Evolutionary conservation across 2,888 invertebrate genomes (phyloP).

Genomic region (Operophtera brumata): DNA sequence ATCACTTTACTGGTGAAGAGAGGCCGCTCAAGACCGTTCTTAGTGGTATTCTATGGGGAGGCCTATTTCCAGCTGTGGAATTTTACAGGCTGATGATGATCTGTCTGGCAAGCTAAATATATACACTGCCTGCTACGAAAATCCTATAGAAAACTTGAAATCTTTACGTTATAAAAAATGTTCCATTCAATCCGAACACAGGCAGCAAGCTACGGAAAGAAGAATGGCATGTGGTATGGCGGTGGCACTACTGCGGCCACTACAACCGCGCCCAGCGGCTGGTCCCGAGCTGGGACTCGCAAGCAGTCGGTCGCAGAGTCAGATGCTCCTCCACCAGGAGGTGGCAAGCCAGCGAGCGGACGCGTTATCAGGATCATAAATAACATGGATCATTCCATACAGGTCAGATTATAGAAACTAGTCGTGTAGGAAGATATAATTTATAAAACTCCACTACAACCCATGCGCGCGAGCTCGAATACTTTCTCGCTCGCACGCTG

Average conservation of each 20-base stretch:
- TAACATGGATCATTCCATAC: constrained; percentile 94
- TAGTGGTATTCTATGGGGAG: too few relatives aligned
- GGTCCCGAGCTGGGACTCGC: constrained; percentile 87
- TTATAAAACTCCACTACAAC: too few relatives aligned
- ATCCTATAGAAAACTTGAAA: not conserved
- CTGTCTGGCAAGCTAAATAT: too few relatives aligned
- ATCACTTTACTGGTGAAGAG: too few relatives aligned
- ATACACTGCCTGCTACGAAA: too few relatives aligned
- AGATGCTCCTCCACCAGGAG: constrained; percentile 86
- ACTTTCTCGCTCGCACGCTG: too few relatives aligned
- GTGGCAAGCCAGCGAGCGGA: constrained; percentile 89
- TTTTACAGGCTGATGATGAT: too few relatives aligned
- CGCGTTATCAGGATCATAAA: constrained; percentile 96
- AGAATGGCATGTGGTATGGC: constrained; percentile 93
- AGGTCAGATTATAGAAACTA: constrained; percentile 66
- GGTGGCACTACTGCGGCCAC: constrained; percentile 76
- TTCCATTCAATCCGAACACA: constrained; percentile 50
- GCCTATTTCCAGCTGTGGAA: too few relatives aligned
- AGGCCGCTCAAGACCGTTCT: too few relatives aligned
- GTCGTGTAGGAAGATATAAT: too few relatives aligned
- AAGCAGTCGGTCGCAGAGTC: constrained; percentile 92
- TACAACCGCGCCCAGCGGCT: constrained; percentile 82
- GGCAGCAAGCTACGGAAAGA: constrained; percentile 95
- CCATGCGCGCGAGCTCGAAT: too few relatives aligned
- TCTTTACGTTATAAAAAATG: not conserved